phyloP scores from a whole-genome alignment of 2,888 invertebrate species.

The Serrognathus titanus region DNA sequence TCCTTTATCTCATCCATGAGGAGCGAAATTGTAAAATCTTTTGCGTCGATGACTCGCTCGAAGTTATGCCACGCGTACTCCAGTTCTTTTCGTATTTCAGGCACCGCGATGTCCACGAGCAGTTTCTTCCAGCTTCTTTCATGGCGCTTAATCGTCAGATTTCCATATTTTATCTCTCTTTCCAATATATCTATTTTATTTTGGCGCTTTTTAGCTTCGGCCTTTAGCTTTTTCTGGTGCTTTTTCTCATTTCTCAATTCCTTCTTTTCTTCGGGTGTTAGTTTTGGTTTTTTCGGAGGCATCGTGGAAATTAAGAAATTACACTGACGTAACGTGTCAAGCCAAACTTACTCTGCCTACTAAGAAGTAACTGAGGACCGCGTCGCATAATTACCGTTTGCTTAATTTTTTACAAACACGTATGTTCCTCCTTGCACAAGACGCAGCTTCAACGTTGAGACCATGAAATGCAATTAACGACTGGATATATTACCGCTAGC shows the following conservation, averaged over 20 bases:
- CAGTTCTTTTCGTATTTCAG: constrained; percentile 44
- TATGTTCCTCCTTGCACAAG: no score
- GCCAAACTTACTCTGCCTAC: no score
- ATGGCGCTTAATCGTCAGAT: constrained; percentile 37
- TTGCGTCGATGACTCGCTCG: constrained; percentile 49
- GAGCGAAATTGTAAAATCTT: constrained; percentile 47
- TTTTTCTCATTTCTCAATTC: constrained; percentile 28
- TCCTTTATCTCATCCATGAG: constrained; percentile 46
- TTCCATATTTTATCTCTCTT: constrained; percentile 45
- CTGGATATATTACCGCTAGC: constrained; percentile 3
- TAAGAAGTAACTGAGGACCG: no score
- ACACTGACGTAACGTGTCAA: no score
- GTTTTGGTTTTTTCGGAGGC: constrained; percentile 12
- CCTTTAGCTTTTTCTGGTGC: constrained; percentile 31
- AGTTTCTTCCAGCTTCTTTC: constrained; percentile 46
- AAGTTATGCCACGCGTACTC: constrained; percentile 48
- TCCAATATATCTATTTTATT: constrained; percentile 39
- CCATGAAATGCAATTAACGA: constrained; percentile 6
- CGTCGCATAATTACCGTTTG: no score
- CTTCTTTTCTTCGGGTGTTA: constrained; percentile 32
- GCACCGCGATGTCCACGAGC: constrained; percentile 44
- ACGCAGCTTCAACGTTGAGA: not conserved
- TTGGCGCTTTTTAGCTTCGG: constrained; percentile 33
- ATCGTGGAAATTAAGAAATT: no score
- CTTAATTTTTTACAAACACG: no score